Percentiles rank a stretch among this genome's conserved stretches.
These are phyloP conservation scores for Cristatella mucedo DNA, from an alignment of 2,888 invertebrate genomes.

Conservation along the genomic window DNA sequence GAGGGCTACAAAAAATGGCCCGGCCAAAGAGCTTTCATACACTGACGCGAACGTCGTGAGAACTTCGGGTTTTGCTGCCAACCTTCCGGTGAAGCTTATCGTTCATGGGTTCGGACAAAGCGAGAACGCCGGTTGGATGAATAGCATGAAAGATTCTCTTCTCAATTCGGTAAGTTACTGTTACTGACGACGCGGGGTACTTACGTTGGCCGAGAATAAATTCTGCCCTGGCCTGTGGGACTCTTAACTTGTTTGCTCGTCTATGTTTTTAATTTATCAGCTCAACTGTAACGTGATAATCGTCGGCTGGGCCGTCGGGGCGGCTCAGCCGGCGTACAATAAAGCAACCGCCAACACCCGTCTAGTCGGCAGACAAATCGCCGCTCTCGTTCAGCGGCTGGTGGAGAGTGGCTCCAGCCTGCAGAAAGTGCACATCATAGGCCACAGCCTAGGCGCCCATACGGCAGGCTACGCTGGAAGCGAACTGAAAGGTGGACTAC, in stretches of 20 bases:
- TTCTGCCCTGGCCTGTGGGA: background rate
- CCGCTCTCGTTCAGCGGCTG: constrained; percentile 46
- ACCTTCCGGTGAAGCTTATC: constrained; percentile 66
- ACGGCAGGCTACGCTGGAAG: constrained; percentile 20
- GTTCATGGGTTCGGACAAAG: constrained; percentile 85
- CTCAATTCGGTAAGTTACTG: constrained; percentile 73
- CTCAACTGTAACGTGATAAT: constrained; percentile 23
- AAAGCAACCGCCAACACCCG: constrained; percentile 81
- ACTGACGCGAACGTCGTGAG: too few relatives aligned
- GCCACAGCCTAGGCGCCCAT: constrained; percentile 27
- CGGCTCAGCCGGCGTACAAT: constrained; percentile 45
- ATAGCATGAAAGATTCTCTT: constrained; percentile 75
- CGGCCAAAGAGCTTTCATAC: too few relatives aligned
- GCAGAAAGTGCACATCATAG: constrained; percentile 19
- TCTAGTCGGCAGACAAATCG: constrained; percentile 65
- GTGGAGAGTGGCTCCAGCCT: constrained; percentile 15
- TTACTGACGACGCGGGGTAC: too few relatives aligned
- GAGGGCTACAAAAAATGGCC: too few relatives aligned
- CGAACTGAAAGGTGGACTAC: constrained; percentile 15
- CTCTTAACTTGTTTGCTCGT: too few relatives aligned
- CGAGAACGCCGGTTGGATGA: constrained; percentile 79
- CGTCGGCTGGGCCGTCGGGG: constrained; percentile 22
- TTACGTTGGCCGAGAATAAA: too few relatives aligned
- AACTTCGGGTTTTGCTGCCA: constrained; percentile 61
- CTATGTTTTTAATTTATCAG: too few relatives aligned